Conservation (phyloP, 2,113 vertebrate genomes). For the Mastomys coucha region DNA sequence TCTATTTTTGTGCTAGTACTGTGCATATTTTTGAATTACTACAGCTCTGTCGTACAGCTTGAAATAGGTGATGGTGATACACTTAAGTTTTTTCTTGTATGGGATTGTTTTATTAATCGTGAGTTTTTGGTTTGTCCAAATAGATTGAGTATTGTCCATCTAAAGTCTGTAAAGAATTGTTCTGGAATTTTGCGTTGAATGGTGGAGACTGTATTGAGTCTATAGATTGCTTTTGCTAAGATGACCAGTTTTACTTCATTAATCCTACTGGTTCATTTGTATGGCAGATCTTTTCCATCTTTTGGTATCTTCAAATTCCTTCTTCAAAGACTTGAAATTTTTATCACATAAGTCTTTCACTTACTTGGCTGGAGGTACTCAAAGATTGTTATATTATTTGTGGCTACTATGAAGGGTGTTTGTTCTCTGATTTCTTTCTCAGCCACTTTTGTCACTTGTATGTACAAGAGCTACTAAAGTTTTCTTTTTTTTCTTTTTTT, state of each 20-base stretch:
- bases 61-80: background rate
- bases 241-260: background rate
- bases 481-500: too few species aligned
- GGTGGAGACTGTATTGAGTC: background rate
- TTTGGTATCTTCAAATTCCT: background rate
- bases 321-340: background rate
- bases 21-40: background rate
- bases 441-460: background rate
- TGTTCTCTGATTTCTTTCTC: background rate
- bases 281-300: background rate
- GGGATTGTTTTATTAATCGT: background rate
- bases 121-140: background rate
- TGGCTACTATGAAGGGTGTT: background rate
- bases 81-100: background rate
- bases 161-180: background rate
- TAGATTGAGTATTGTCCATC: background rate
- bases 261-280: background rate
- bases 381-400: background rate
- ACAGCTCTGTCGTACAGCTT: background rate
- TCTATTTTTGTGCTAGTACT: background rate
- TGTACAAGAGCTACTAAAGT: background rate
- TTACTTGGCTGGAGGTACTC: background rate
- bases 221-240: background rate
- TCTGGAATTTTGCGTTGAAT: background rate
- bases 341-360: background rate